A percentile compares a stretch with the other conserved stretches of the same genome.
Evolutionary conservation across 2,888 invertebrate genomes (phyloP).

Genomic region (Junonia oenone): DNA sequence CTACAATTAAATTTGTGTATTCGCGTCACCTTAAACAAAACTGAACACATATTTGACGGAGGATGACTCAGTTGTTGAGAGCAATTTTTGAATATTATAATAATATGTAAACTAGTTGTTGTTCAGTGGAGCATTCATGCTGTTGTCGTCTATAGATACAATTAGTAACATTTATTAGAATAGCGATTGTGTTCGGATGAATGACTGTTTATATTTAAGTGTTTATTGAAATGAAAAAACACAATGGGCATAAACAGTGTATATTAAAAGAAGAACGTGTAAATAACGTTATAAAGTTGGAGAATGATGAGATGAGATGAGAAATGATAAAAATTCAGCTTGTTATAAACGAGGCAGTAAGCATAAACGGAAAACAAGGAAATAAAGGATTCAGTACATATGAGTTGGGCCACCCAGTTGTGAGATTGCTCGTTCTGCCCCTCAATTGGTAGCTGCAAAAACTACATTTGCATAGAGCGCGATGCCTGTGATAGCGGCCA

Average conservation of each 20-base stretch:
- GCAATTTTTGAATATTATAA: conserved; percentile 73
- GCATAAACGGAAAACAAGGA: background rate
- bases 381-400: conserved; percentile 3
- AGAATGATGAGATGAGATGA: too few species aligned
- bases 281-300: background rate
- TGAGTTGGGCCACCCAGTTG: conserved; percentile 54
- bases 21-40: conserved; percentile 50
- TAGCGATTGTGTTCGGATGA: conserved; percentile 48
- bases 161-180: conserved; percentile 72
- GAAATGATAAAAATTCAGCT: background rate
- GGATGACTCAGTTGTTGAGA: conserved; percentile 73
- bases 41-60: conserved; percentile 57
- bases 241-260: conserved; percentile 12
- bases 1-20: background rate
- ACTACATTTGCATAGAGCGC: conserved; percentile 75
- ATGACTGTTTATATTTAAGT: conserved; percentile 28
- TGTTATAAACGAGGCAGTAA: background rate
- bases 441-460: conserved; percentile 74
- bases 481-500: conserved; percentile 68
- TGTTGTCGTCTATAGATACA: conserved; percentile 51
- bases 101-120: conserved; percentile 73
- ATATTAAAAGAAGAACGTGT: conserved; percentile 2
- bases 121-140: conserved; percentile 43
- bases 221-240: conserved; percentile 14
- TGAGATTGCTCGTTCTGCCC: conserved; percentile 50